Evolutionary conservation across 2,797 vertebrate species (phyloP), one percentile per base, ranked within the genome.

Genomic region (Sternotherus odoratus): DNA sequence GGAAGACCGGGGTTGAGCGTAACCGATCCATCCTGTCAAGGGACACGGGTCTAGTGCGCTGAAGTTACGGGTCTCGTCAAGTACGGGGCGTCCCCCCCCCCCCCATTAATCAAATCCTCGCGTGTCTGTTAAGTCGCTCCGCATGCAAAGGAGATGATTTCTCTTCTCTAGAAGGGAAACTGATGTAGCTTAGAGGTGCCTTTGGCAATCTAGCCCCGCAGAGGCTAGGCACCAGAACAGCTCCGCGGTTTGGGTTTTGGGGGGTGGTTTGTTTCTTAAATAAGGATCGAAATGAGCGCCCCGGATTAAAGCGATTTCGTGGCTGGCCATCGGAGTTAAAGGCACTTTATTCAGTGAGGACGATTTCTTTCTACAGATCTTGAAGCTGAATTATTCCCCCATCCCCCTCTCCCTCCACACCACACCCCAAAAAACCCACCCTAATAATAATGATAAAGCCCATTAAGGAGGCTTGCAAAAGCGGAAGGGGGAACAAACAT

Each of bases 401-500:
- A 21, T 23, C 7, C 10, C 82, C 88, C 46, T 46, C 49, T 46
- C 90, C 82, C 79, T 77, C 86, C 36, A 82, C 50, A 85, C 86
- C 46, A 79, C 91, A 83, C 33, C 36, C 54, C 13, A 13, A 15
- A 56, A 36, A 54, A 17, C 12, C 4, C 33, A 2, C 1, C 1
- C 2, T 0, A 2, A 8, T 79, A 50, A 79, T 30, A 77, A 85
- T 48, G n/a, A 79, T 28, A 88, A 94, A 92, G 90, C 95, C 85
- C 95, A 23, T 89, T 56, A 91, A 91, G 95, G 95, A 93, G 78
- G 95, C 95, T 95, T 96, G 95, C 93, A 93, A 54, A 66, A 94
- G 91, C 92, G 94, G 63, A 69, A 87, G 72, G 28, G 39, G 78
- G 21, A 21, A 4, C 1, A 7, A 10, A 93, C 90, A 78, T 96